Evolutionary conservation across 2,888 invertebrate genomes (phyloP), one percentile per base, ranked within the genome.

Genomic region (Parascotia fuliginaria): DNA sequence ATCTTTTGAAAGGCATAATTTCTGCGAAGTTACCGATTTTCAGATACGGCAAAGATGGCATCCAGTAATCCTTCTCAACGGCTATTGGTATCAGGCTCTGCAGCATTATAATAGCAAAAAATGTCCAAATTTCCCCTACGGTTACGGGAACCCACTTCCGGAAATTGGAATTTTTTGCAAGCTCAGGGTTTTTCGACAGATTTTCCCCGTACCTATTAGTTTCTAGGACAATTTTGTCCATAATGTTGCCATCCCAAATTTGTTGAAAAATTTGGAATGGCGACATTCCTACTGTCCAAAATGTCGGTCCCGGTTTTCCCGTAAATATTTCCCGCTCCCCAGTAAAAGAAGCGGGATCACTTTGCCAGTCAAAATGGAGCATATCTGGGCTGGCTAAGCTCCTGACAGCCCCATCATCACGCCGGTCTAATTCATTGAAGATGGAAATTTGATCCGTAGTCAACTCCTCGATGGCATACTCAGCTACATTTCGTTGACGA

Each of bases 51-150:
- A 44, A 38, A 9, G 31, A 22, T 9, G 44, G 44, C 9, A 12
- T n/a, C 44, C 44, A 44, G n/a, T 44, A 37, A 9, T 37, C 44
- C 4, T 12, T 5, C 22, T 44, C 44, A 9, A 44, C 44, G 0
- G 44, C 24, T 13, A 44, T 9, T 5, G 44, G 32, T n/a, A 28
- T 24, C 9, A 44, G 12, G 14, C 38, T 38, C 14, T 44, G 44
- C 11, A 44, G 13, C 32, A 44, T 44, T 1, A 44, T n/a, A 14
- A 44, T 14, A 9, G 22, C 29, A n/a, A 44, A 44, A 14, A 15
- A 44, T 7, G 22, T 32, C 44, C 44, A 44, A 13, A 44, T 22
- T 31, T 44, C 44, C 22, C 11, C 14, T 5, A 9, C 0, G 1
- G 32, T 41, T 19, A 41, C n/a, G 1, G 31, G 41, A 9, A 12